phyloP scores from a whole-genome alignment of 2,113 vertebrate species.

The Rissa tridactyla region DNA sequence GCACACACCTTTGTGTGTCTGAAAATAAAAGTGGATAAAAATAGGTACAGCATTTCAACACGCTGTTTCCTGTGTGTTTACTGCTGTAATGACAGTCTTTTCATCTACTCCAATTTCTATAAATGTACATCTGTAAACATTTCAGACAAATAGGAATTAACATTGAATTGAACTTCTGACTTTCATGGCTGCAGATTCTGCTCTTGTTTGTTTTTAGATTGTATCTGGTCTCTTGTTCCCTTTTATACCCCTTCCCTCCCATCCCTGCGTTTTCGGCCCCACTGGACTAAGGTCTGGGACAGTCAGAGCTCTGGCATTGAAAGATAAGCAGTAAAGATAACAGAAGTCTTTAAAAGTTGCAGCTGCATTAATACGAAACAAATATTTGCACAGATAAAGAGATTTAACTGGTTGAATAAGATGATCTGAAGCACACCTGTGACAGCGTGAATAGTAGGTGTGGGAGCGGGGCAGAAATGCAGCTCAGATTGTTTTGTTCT shows the following conservation, averaged over 20 bases:
- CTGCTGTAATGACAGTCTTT: not conserved
- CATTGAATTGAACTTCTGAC: not conserved
- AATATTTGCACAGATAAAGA: conserved; percentile 36
- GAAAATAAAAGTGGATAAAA: not conserved
- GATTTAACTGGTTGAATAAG: not conserved
- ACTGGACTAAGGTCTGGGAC: not conserved
- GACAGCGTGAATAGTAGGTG: not conserved
- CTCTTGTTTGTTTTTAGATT: not conserved
- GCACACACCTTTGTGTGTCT: not conserved
- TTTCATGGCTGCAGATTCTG: not conserved
- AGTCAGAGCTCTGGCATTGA: not conserved
- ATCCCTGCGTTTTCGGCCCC: not conserved
- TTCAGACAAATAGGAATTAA: not conserved
- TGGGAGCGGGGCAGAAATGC: not conserved
- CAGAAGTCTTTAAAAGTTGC: not conserved
- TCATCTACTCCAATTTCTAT: not conserved
- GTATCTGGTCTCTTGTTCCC: not conserved
- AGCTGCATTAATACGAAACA: not conserved
- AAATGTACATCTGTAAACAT: not conserved
- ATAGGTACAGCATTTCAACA: not conserved
- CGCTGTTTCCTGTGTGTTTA: not conserved
- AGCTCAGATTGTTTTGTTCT: not conserved
- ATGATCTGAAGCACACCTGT: not conserved
- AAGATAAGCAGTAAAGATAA: conserved; percentile 28
- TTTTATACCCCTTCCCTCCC: not conserved